Evolutionary conservation across 2,888 invertebrate genomes (phyloP).

Genomic region (Melieria picta): DNA sequence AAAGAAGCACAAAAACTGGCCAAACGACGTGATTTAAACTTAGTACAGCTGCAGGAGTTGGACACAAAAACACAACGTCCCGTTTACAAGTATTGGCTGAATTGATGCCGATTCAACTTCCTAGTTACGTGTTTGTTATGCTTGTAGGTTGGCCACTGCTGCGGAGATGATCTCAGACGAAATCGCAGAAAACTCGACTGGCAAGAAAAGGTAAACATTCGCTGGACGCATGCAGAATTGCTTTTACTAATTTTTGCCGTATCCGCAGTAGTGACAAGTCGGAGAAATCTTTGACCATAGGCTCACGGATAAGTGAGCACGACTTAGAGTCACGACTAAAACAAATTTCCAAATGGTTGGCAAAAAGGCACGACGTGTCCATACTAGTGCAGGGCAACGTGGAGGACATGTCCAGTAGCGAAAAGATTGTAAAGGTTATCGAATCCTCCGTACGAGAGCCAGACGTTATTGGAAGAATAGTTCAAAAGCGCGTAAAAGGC

Average conservation of each 20-base stretch:
- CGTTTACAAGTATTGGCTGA: conserved; percentile 70
- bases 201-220: conserved; percentile 20
- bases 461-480: conserved; percentile 67
- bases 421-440: conserved; percentile 70
- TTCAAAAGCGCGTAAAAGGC: conserved; percentile 74
- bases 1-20: conserved; percentile 78
- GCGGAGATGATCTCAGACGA: conserved; percentile 75
- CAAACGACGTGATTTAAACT: conserved; percentile 73
- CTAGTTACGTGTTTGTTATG: no score
- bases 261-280: conserved; percentile 60
- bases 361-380: conserved; percentile 74
- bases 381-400: conserved; percentile 56
- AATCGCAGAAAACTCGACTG: conserved; percentile 25
- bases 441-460: conserved; percentile 68
- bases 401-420: conserved; percentile 56
- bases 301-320: conserved; percentile 72
- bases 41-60: conserved; percentile 75
- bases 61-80: conserved; percentile 76
- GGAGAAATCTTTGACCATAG: conserved; percentile 73
- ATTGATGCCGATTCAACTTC: neutral
- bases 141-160: conserved; percentile 71
- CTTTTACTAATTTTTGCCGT: no score
- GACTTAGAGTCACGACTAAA: conserved; percentile 74
- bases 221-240: neutral
- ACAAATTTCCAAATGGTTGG: conserved; percentile 74